Conservation (phyloP, 2,113 vertebrate genomes). For the Ailuropoda melanoleuca region DNA sequence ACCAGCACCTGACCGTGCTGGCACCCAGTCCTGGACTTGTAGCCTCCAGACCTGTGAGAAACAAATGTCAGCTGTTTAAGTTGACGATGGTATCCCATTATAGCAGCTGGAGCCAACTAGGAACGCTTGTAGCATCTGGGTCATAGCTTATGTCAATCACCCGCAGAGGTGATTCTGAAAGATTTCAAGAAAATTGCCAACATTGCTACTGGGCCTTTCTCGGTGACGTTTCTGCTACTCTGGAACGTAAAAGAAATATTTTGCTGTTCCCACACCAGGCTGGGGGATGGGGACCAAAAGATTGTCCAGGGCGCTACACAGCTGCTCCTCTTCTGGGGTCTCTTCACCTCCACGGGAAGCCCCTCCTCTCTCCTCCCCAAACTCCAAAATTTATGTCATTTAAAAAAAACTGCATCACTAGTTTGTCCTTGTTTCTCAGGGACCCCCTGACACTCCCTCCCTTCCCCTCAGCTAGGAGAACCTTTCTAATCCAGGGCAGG, state of each 20-base stretch:
- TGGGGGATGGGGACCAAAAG: background rate
- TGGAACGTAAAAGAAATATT: background rate
- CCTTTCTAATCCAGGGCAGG: background rate
- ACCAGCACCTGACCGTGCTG: too few species aligned
- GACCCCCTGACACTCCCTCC: background rate
- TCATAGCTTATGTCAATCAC: background rate
- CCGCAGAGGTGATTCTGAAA: background rate
- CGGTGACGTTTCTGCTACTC: background rate
- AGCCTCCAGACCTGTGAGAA: background rate
- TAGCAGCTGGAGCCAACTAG: background rate
- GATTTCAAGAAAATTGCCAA: background rate
- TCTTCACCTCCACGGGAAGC: background rate
- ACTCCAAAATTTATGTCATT: background rate
- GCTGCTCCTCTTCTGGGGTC: background rate
- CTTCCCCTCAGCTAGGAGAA: background rate
- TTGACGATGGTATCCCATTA: background rate
- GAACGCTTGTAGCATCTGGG: background rate
- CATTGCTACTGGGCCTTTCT: background rate
- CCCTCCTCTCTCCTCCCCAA: background rate
- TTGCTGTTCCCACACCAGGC: background rate
- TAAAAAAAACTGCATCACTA: background rate
- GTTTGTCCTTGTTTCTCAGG: background rate
- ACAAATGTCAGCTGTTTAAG: too few species aligned
- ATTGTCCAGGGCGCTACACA: accelerated
- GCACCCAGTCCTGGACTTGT: too few species aligned